Base-by-base conservation (phyloP, 1,140 invertebrate genomes). In the Drosophila pandora region DNA sequence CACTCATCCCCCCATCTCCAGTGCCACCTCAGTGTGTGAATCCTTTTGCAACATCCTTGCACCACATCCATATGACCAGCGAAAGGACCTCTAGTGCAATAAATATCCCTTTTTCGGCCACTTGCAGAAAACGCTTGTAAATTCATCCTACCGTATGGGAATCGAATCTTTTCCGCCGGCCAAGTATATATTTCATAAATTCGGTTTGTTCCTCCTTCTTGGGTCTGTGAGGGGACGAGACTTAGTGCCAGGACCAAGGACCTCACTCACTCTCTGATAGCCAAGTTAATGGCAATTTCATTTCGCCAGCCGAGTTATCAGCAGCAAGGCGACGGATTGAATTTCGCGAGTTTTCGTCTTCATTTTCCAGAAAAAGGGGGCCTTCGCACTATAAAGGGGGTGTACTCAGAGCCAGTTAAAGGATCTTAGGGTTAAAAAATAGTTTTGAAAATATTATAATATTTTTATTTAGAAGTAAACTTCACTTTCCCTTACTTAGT, bases 51-150 rank as follows among this genome's bases (percentile, higher is more conserved):
- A 50, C 25, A 25, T 30, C 23, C 10, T 39, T 13, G 21, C 17
- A 17, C 17, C 17, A 17, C 17, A 17, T 17, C 21, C 22, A 10
- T 30, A 25, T 53, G n/a, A 9, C 28, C 25, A 41, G 57, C 23
- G 47, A 25, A n/a, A 55, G 72, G 45, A 56, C 37, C 39, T 23
- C 47, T 23, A 63, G 23, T 62, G 67, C 73, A 76, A 76, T 76
- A 55, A 76, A 61, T 68, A 60, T 76, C 41, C 21, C 30, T 43
- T 43, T 43, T 21, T 25, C 39, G 62, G 56, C 41, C 62, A 75
- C 73, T 76, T 76, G 72, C 56, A 28, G 54, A 43, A 13, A 13
- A 25, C 52, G 71, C 62, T 76, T 76, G 63, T 76, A 68, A 68
- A 68, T 68, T 43, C 55, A 60, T 59, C 34, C 71, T 65, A 55